phyloP scores from a whole-genome alignment of 2,888 invertebrate genomes.

The Geophilus truncorum region DNA sequence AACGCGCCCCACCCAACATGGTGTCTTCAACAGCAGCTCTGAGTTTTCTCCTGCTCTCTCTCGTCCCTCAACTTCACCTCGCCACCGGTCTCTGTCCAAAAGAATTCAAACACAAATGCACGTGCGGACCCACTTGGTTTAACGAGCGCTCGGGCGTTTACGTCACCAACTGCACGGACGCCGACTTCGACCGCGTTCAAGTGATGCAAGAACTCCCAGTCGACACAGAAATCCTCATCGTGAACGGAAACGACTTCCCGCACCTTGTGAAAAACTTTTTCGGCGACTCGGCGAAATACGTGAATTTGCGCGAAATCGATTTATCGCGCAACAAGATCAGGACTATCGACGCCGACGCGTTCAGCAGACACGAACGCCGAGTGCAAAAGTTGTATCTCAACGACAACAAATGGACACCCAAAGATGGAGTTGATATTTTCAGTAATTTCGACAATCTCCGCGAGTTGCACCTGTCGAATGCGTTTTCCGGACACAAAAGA shows the following conservation, averaged over 20 bases:
- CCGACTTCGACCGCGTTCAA: neutral
- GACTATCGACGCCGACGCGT: neutral
- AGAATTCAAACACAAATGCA: neutral
- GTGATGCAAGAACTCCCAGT: neutral
- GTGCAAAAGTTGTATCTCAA: neutral
- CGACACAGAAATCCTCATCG: neutral
- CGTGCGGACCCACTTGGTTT: neutral
- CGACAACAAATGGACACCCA: neutral
- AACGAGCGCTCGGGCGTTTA: neutral
- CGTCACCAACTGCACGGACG: neutral
- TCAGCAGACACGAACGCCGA: neutral
- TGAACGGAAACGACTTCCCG: neutral
- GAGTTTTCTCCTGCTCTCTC: neutral
- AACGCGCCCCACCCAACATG: constrained; percentile 9
- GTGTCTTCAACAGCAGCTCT: neutral
- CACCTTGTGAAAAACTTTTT: neutral
- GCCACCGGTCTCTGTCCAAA: neutral
- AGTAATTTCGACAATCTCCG: neutral
- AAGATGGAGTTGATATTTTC: neutral
- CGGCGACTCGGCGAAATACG: neutral
- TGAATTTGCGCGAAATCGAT: neutral
- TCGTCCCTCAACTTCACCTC: neutral
- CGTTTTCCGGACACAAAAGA: neutral
- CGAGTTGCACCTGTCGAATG: neutral
- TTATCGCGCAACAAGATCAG: neutral